These are phyloP conservation scores for Drosophila koepferae DNA, from an alignment of 2,888 invertebrate genomes.

Conservation along the genomic window DNA sequence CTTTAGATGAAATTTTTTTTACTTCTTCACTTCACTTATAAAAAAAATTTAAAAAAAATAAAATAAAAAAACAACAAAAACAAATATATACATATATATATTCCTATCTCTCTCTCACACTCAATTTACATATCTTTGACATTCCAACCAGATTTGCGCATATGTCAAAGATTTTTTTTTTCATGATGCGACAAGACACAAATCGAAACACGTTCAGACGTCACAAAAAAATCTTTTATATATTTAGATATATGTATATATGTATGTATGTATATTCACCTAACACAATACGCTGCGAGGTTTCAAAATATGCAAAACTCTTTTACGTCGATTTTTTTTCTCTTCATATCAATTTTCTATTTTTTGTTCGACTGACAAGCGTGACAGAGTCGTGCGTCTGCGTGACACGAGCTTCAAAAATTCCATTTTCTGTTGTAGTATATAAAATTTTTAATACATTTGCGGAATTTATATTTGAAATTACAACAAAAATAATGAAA, in stretches of 20 bases:
- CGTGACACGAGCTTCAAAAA: constrained; percentile 4
- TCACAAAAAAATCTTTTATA: background rate
- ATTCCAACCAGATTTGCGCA: constrained; percentile 6
- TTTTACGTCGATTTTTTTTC: constrained; percentile 15
- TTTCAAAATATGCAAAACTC: background rate
- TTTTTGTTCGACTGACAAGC: background rate
- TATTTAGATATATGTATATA: background rate
- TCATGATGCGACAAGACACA: background rate
- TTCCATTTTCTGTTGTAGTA: background rate
- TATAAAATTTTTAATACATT: background rate
- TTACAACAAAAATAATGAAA: constrained; percentile 2
- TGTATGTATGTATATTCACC: background rate
- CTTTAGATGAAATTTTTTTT: too few relatives aligned
- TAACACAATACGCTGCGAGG: background rate
- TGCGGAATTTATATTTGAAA: constrained; percentile 6
- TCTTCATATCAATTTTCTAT: background rate
- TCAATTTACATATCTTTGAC: background rate
- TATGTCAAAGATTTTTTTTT: constrained; percentile 1
- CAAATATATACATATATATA: background rate
- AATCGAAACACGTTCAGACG: constrained; percentile 7
- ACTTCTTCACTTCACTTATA: background rate
- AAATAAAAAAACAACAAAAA: background rate
- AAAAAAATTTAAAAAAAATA: background rate
- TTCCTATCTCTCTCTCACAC: too few relatives aligned
- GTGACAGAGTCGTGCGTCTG: background rate